phyloP scores from a whole-genome alignment of 2,797 vertebrate species.

The Xenentodon cancila region DNA sequence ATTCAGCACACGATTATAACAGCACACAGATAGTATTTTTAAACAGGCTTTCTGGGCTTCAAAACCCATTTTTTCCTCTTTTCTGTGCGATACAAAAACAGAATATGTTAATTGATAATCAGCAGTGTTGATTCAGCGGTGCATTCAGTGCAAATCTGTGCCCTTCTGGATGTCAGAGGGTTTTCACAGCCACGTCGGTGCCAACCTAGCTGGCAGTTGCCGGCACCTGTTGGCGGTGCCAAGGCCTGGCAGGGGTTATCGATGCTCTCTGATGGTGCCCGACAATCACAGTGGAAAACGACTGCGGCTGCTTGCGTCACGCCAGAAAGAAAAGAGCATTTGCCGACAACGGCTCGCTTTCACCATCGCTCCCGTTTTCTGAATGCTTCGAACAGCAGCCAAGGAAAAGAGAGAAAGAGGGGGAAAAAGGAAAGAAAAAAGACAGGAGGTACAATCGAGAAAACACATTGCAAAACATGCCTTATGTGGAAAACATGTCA shows the following conservation, averaged over 20 bases:
- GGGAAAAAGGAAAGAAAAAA: constrained; percentile 10
- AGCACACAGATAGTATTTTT: constrained; percentile 60
- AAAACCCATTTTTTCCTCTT: constrained; percentile 63
- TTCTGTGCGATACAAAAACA: constrained; percentile 72
- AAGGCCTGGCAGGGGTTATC: constrained; percentile 84
- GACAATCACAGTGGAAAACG: constrained; percentile 79
- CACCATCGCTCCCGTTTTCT: constrained; percentile 54
- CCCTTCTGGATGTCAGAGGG: constrained; percentile 85
- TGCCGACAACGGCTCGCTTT: constrained; percentile 67
- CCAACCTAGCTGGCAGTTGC: constrained; percentile 83
- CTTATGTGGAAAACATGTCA: constrained; percentile 51
- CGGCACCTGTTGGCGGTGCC: constrained; percentile 83
- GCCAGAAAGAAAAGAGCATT: constrained; percentile 76
- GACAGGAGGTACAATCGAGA: background rate
- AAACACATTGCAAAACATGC: constrained; percentile 55
- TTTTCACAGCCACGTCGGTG: constrained; percentile 74
- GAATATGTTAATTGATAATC: constrained; percentile 85
- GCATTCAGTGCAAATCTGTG: constrained; percentile 82
- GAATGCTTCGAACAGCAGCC: constrained; percentile 50
- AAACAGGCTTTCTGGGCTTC: constrained; percentile 65
- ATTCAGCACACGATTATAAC: constrained; percentile 59
- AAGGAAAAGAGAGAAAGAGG: constrained; percentile 11
- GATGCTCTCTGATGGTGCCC: constrained; percentile 82
- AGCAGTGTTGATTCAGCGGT: constrained; percentile 84
- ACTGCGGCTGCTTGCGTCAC: constrained; percentile 80